Base-by-base conservation (phyloP, 2,888 invertebrate genomes). In the Theretra japonica region DNA sequence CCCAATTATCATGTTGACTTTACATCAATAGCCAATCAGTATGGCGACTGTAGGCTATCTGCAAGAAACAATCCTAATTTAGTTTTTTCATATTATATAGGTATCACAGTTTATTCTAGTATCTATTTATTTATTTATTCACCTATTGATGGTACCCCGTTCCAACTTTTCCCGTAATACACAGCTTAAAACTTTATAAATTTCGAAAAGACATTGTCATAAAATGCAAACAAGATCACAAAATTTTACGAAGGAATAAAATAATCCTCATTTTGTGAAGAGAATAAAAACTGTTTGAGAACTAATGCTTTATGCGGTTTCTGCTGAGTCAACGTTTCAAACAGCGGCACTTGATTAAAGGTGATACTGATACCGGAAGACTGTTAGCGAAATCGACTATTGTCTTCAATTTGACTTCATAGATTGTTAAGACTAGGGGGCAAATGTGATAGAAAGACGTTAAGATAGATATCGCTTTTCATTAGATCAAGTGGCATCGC, bases 161-260 rank as follows among this genome's bases (percentile, higher is more conserved):
- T 11, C 41, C 11, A 41, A 41, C 41, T 41, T 41, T 15, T n/a
- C 19, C 1, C 62, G 21, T 41, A 33, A 41, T 41, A 33, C 33
- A 33, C 33, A 62, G 8, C 62, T 33, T 21, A 33, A 62, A 62
- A 33, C 62, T 62, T 60, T 60, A 30, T 60, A 60, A n/a, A 30
- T 30, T 60, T 60, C 30, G n/a, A n/a, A 60, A 30, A 30, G 30
- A 60, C n/a, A 60, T 60, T n/a, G 60, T 30, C 60, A 60, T 60
- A 60, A 60, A 60, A 60, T 30, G 19, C 60, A 60, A 60, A 60
- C 30, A 60, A 19, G 60, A 59, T 59, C 59, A 59, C 25, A 28
- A 60, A 60, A 60, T 60, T 60, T 60, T 60, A 60, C 60, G 30
- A 30, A 60, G 21, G 15, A 62, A 33, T 33, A 21, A n/a, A 41